Evolutionary conservation across 2,113 vertebrate genomes (phyloP), one percentile per base, ranked within the genome.

Genomic region (Dicaeum eximium): DNA sequence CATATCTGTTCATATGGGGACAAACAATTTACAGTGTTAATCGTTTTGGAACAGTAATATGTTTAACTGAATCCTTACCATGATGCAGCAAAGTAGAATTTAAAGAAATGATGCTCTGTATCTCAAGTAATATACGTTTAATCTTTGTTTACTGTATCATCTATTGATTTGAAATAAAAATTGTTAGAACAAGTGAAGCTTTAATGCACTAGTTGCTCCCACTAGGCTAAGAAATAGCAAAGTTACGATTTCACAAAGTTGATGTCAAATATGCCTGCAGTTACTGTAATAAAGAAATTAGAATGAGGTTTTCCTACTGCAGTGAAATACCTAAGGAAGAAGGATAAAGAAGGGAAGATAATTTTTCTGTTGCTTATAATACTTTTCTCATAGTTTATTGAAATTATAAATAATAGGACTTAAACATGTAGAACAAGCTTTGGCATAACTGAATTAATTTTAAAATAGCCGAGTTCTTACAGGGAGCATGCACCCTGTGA

Each of bases 191-290:
- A 72, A 95, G 31, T 73, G 50, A 91, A 86, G 33, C 73, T 45
- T 88, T 86, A 37, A 66, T 50, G 35, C 31, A 17, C 16, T 57
- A 53, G 65, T 96, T 95, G 62, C 44, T 94, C 64, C 67, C 1
- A 0, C 65, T 86, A 54, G 65, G 74, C n/a, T 50, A 75, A 91
- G 42, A 95, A 92, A 96, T 91, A 96, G 35, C 42, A 77, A 94
- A 96, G 66, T 96, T 95, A 80, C 88, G 57, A 62, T 92, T 96
- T 97, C 80, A 88, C 86, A 90, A 40, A 81, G 7, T 89, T 60
- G 28, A 62, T 84, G 57, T 77, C 44, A 96, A 86, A 78, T 86
- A 84, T 60, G 95, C 69, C 81, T 62, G 22, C 62, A 79, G 58
- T 62, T 88, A 87, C 53, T 58, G 13, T 74, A 57, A 85, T 80